Evolutionary conservation across 2,797 vertebrate species (phyloP).

Genomic region (Gadopsis bispinosus): DNA sequence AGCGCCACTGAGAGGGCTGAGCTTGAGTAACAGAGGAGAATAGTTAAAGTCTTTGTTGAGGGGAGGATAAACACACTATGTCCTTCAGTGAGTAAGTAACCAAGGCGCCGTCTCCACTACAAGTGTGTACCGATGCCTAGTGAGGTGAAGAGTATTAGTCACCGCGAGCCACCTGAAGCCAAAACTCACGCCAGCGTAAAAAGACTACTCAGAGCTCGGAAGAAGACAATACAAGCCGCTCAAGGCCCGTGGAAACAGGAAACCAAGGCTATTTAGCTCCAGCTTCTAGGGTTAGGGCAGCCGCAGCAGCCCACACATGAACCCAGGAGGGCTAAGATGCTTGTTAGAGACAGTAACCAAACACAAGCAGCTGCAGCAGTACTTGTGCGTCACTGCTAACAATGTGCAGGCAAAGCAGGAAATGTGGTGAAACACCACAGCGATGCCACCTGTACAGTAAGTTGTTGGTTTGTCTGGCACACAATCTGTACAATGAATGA

Average conservation of each 20-base stretch:
- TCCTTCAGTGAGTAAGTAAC: constrained; percentile 8
- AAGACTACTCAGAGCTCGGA: neutral
- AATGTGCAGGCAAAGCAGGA: neutral
- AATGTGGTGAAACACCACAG: constrained; percentile 1
- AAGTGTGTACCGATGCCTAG: neutral
- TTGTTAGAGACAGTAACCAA: constrained; percentile 7
- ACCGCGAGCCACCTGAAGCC: neutral
- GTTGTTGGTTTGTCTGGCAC: neutral
- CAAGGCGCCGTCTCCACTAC: neutral
- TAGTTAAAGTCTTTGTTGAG: neutral
- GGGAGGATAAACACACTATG: neutral
- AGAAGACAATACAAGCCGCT: neutral
- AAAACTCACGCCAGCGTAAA: neutral
- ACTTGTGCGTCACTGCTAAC: neutral
- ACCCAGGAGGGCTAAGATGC: neutral
- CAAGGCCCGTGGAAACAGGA: neutral
- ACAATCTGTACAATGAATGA: neutral
- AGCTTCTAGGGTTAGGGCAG: neutral
- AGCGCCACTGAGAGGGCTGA: neutral
- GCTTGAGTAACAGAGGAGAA: neutral
- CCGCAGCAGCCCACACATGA: neutral
- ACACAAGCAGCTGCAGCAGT: neutral
- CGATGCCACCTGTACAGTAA: neutral
- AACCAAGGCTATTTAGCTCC: neutral
- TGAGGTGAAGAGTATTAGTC: neutral